phyloP scores from a whole-genome alignment of 2,797 vertebrate species.

The Decapterus maruadsi region DNA sequence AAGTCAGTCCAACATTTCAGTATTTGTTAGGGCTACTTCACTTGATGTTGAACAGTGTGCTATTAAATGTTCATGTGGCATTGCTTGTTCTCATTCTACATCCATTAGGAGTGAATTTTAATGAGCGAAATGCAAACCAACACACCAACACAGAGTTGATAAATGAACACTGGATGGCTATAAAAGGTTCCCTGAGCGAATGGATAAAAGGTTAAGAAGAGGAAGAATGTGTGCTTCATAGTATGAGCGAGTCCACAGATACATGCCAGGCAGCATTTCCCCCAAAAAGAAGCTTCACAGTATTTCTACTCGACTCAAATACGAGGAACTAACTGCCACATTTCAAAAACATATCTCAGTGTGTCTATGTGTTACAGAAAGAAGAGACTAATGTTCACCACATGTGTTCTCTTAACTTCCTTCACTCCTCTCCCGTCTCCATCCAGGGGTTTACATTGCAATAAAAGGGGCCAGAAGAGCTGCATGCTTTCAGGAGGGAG shows the following conservation, averaged over 20 bases:
- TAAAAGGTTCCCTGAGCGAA: constrained; percentile 49
- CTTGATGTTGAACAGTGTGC: constrained; percentile 61
- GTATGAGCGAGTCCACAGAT: constrained; percentile 20
- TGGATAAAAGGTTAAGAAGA: constrained; percentile 36
- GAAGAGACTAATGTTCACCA: constrained; percentile 77
- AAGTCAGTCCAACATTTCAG: constrained; percentile 76
- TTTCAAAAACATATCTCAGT: constrained; percentile 67
- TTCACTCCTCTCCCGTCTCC: constrained; percentile 55
- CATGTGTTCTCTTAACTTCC: constrained; percentile 65
- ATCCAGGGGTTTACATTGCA: constrained; percentile 74
- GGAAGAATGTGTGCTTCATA: constrained; percentile 53
- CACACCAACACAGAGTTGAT: constrained; percentile 54
- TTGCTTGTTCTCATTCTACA: constrained; percentile 55
- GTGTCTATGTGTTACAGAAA: constrained; percentile 66
- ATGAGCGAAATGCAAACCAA: constrained; percentile 60
- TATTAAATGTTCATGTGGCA: constrained; percentile 54
- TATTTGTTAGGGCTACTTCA: constrained; percentile 58
- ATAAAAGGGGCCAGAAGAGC: constrained; percentile 71
- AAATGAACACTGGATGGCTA: constrained; percentile 57
- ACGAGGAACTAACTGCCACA: constrained; percentile 56
- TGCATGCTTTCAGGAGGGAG: constrained; percentile 55
- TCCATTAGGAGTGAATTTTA: constrained; percentile 51
- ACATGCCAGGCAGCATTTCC: constrained; percentile 39
- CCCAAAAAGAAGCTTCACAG: constrained; percentile 42
- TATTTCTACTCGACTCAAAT: constrained; percentile 44